These are phyloP conservation scores for Callinectes sapidus DNA, from an alignment of 2,888 invertebrate genomes.

Conservation along the genomic window DNA sequence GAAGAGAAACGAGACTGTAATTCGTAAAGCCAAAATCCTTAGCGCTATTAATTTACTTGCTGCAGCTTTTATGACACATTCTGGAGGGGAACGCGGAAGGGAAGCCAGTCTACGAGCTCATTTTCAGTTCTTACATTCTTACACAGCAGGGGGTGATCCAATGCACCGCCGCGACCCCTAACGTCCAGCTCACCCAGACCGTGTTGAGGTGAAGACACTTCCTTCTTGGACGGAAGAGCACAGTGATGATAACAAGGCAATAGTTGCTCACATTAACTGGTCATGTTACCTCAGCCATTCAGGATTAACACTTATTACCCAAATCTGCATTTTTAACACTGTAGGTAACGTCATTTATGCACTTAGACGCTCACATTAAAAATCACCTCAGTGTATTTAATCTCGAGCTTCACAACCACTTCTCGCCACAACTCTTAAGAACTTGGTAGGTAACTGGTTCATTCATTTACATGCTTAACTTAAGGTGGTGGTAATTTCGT, in stretches of 20 bases:
- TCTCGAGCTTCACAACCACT: not conserved
- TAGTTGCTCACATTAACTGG: not conserved
- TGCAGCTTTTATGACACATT: not conserved
- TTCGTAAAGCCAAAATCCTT: not conserved
- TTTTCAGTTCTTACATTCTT: not conserved
- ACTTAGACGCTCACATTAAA: not conserved
- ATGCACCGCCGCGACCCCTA: not conserved
- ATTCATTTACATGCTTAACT: not conserved
- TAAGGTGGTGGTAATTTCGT: not conserved
- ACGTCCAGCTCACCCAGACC: not conserved
- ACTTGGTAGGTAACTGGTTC: not conserved
- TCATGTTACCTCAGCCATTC: not conserved
- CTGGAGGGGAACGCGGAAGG: not conserved
- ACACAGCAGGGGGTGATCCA: not conserved
- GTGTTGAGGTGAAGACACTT: not conserved
- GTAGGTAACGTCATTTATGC: not conserved
- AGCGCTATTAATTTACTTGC: not conserved
- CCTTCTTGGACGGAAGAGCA: not conserved
- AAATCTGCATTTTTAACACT: not conserved
- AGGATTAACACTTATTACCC: not conserved
- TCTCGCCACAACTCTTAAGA: not conserved
- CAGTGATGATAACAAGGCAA: not conserved
- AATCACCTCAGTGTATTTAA: not conserved
- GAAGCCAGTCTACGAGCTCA: not conserved
- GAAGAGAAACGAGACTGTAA: not conserved